Evolutionary conservation across 1,140 invertebrate genomes (phyloP).

Genomic region (Oreohelix idahoensis): DNA sequence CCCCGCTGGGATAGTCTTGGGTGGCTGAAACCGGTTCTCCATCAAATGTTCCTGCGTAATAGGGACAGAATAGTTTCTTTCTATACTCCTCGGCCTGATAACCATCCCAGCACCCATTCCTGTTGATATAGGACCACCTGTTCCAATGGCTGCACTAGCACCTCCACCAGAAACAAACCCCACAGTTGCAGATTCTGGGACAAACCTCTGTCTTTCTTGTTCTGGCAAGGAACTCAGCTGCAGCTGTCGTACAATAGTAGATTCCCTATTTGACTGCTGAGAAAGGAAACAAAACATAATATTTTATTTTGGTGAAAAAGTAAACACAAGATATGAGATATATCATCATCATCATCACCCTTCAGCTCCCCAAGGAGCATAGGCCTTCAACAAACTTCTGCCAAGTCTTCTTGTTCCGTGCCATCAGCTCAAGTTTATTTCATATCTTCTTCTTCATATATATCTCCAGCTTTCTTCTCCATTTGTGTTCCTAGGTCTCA

Average conservation of each 20-base stretch:
- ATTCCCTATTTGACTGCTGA: slow-evolving; percentile 22
- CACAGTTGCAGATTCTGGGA: slow-evolving; percentile 4
- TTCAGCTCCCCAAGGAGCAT: no score
- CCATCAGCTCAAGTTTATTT: no score
- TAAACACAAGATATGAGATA: no score
- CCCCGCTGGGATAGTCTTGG: not conserved
- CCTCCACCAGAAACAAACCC: not conserved
- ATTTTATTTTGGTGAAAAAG: no score
- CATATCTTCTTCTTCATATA: no score
- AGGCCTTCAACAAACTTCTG: no score
- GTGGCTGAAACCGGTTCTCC: slow-evolving; percentile 15
- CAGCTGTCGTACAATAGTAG: slow-evolving; percentile 37
- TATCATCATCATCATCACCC: no score
- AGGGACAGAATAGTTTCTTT: not conserved
- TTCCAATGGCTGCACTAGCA: not conserved
- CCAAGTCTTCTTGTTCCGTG: no score
- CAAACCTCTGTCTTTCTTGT: slow-evolving; percentile 39
- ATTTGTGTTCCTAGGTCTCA: no score
- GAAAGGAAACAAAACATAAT: slow-evolving; percentile 23
- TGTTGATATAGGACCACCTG: not conserved
- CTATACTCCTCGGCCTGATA: slow-evolving; percentile 1
- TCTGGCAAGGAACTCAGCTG: slow-evolving; percentile 31
- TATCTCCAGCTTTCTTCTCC: no score
- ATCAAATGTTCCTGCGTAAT: not conserved
- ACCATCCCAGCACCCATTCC: not conserved